Conservation (phyloP, 1,140 invertebrate species). For the Nautilus pompilius region DNA sequence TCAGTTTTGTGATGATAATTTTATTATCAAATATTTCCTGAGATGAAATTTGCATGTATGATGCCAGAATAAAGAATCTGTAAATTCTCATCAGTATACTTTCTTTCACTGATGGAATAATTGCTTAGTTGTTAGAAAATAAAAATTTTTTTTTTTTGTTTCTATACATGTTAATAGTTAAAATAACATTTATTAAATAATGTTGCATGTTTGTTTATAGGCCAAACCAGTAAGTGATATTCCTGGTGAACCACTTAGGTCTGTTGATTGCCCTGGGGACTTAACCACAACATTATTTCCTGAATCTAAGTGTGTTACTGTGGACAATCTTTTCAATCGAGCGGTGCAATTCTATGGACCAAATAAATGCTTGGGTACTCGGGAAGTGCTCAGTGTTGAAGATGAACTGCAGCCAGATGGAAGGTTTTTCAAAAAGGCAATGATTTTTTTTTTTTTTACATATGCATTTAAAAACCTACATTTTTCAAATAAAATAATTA, state of each 20-base stretch:
- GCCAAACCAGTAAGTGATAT: constrained; percentile 23
- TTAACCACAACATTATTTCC: constrained; percentile 55
- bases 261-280: constrained; percentile 30
- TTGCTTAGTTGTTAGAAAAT: neutral
- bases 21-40: neutral
- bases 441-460: too few species aligned
- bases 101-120: neutral
- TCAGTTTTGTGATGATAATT: neutral
- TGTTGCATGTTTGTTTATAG: constrained; percentile 14
- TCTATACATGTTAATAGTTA: neutral
- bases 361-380: constrained; percentile 81
- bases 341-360: constrained; percentile 65
- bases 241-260: constrained; percentile 38
- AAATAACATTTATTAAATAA: neutral
- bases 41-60: neutral
- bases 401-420: constrained; percentile 92
- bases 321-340: constrained; percentile 82
- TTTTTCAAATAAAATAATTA: neutral
- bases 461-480: too few species aligned
- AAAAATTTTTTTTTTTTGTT: neutral
- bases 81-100: neutral
- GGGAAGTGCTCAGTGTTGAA: constrained; percentile 87
- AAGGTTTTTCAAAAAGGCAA: constrained; percentile 88
- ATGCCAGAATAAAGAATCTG: neutral
- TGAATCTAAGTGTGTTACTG: constrained; percentile 77